A percentile compares a stretch with the other conserved stretches of the same genome.
Evolutionary conservation across 2,113 vertebrate genomes (phyloP).

Genomic region (Microtus pennsylvanicus): DNA sequence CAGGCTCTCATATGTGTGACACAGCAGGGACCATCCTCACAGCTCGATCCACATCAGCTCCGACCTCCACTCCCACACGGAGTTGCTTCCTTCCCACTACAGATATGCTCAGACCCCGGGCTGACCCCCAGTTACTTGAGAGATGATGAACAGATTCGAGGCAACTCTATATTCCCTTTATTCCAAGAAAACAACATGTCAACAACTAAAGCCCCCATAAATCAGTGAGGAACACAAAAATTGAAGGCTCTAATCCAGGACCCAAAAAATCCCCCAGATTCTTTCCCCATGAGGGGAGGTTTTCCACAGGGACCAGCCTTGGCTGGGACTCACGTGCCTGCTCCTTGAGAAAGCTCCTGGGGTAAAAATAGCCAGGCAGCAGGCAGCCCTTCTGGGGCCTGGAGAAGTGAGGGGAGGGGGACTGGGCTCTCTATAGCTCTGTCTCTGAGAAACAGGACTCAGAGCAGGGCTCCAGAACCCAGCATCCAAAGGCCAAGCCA

Average conservation of each 20-base stretch:
- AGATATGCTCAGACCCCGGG: background rate
- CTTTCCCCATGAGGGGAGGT: conserved; percentile 77
- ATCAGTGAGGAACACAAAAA: conserved; percentile 53
- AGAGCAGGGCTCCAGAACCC: background rate
- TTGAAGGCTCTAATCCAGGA: conserved; percentile 54
- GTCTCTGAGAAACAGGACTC: conserved; percentile 41
- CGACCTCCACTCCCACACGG: fast-evolving
- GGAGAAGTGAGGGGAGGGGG: background rate
- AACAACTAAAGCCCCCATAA: conserved; percentile 29
- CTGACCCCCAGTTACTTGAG: background rate
- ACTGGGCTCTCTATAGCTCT: background rate
- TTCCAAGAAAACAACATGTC: conserved; percentile 1
- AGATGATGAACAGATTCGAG: background rate
- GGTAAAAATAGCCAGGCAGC: conserved; percentile 79
- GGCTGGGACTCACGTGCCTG: conserved; percentile 13
- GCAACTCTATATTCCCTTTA: conserved; percentile 3
- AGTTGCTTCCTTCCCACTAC: background rate
- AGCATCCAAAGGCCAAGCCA: background rate
- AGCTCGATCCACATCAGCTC: background rate
- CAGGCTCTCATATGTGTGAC: background rate
- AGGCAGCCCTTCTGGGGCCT: conserved; percentile 50
- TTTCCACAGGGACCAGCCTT: conserved; percentile 75
- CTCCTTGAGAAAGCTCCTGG: conserved; percentile 71
- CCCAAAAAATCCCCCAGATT: conserved; percentile 67
- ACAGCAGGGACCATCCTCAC: background rate